Percentiles rank a stretch among this genome's conserved stretches.
These are phyloP conservation scores for Mormyrus iriodes DNA, from an alignment of 2,113 vertebrate genomes.

Conservation along the genomic window DNA sequence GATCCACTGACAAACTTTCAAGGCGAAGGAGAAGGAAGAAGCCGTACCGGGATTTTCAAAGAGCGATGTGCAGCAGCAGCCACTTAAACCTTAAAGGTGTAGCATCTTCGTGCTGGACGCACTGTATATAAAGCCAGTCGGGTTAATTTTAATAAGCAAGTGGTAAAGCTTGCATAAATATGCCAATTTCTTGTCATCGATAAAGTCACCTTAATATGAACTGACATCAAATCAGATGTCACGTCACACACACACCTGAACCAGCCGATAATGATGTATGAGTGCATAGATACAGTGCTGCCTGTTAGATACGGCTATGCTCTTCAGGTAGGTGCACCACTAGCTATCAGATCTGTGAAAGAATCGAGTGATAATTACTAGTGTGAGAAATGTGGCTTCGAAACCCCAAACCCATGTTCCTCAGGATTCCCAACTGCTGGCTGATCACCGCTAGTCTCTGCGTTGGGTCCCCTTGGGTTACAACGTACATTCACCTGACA, in stretches of 20 bases:
- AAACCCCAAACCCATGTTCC: not conserved
- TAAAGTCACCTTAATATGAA: not conserved
- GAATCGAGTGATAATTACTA: not conserved
- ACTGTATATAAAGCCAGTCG: not conserved
- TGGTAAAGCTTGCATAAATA: not conserved
- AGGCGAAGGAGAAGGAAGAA: not conserved
- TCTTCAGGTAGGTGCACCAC: not conserved
- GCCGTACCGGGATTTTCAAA: not conserved
- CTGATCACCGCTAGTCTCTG: not conserved
- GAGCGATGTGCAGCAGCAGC: not conserved
- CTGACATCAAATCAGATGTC: not conserved
- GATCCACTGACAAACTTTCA: slow-evolving; percentile 19
- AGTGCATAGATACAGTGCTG: not conserved
- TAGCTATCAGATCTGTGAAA: not conserved
- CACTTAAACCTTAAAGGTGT: slow-evolving; percentile 1
- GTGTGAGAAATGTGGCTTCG: not conserved
- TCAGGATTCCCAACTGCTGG: not conserved
- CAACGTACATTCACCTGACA: not conserved
- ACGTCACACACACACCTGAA: not conserved
- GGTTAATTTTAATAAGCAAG: not conserved
- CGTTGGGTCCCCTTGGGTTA: not conserved
- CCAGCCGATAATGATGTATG: not conserved
- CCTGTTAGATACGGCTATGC: not conserved
- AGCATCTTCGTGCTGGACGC: not conserved
- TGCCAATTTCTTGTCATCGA: not conserved